phyloP scores from a whole-genome alignment of 2,113 vertebrate species.

The Thunnus maccoyii region DNA sequence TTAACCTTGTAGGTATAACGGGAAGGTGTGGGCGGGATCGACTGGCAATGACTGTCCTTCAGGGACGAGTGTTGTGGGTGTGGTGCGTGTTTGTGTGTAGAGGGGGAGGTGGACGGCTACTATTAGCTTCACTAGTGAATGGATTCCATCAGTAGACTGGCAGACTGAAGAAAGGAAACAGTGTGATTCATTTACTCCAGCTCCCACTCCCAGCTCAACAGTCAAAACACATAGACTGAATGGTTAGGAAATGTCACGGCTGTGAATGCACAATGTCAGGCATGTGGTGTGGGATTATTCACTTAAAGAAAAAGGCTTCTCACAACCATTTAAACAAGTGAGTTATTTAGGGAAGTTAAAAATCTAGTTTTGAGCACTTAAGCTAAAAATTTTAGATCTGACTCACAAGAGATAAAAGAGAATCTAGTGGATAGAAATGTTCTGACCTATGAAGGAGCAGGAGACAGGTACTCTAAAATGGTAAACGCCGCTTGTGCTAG shows the following conservation, averaged over 20 bases:
- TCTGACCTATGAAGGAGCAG: too few relatives aligned
- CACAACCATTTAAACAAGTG: conserved; percentile 35
- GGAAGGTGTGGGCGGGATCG: conserved; percentile 73
- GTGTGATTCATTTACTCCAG: conserved; percentile 78
- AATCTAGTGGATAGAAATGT: not conserved
- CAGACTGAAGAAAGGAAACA: conserved; percentile 74
- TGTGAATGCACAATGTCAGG: conserved; percentile 59
- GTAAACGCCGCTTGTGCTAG: too few relatives aligned
- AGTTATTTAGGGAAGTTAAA: conserved; percentile 38
- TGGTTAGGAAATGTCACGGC: conserved; percentile 65
- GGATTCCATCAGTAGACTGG: conserved; percentile 74
- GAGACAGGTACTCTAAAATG: too few relatives aligned
- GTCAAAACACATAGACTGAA: conserved; percentile 75
- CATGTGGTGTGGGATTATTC: conserved; percentile 46
- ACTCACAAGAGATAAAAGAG: not conserved
- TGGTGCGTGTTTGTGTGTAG: conserved; percentile 38
- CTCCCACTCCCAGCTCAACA: conserved; percentile 68
- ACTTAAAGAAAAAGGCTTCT: conserved; percentile 30
- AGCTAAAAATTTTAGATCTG: not conserved
- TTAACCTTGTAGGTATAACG: conserved; percentile 78
- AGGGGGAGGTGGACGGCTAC: conserved; percentile 58
- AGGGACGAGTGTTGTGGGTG: conserved; percentile 70
- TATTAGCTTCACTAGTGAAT: conserved; percentile 77
- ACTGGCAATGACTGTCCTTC: conserved; percentile 78
- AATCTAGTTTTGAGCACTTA: not conserved